These are phyloP conservation scores for Trogon surrucura DNA, from an alignment of 2,113 vertebrate genomes.

Conservation along the genomic window DNA sequence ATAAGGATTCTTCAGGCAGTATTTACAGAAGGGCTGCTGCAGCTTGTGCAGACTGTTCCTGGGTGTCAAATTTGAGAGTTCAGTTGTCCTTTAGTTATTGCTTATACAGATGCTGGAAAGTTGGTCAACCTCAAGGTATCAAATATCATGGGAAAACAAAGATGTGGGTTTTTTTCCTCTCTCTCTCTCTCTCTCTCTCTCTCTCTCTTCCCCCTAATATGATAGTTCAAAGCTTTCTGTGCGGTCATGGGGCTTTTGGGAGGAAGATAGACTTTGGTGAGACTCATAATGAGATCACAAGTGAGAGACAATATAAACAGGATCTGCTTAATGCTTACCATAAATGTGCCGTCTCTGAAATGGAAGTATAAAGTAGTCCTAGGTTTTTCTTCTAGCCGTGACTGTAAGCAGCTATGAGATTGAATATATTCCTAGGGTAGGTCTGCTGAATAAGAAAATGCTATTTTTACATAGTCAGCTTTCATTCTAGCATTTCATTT, in stretches of 20 bases:
- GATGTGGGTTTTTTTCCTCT: accelerated
- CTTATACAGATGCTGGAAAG: neutral
- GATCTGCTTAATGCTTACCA: neutral
- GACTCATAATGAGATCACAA: neutral
- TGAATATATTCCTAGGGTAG: neutral
- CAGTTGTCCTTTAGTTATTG: neutral
- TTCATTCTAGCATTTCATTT: constrained; percentile 1
- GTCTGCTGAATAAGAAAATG: constrained; percentile 27
- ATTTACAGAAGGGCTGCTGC: neutral
- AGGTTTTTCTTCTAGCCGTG: neutral
- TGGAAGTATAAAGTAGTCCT: neutral
- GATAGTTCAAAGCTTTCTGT: neutral
- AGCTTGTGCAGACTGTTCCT: neutral
- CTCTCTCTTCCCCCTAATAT: neutral
- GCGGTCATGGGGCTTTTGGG: neutral
- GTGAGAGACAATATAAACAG: neutral
- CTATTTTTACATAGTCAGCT: constrained; percentile 12
- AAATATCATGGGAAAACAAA: neutral
- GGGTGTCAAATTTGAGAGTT: neutral
- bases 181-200: neutral
- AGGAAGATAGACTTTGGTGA: neutral
- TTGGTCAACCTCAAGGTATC: neutral
- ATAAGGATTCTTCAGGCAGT: neutral
- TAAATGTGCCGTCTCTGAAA: constrained; percentile 1
- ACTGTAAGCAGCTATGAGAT: neutral